These are phyloP conservation scores for Phalacrocorax pelagicus DNA, from an alignment of 2,113 vertebrate genomes.

Conservation along the genomic window DNA sequence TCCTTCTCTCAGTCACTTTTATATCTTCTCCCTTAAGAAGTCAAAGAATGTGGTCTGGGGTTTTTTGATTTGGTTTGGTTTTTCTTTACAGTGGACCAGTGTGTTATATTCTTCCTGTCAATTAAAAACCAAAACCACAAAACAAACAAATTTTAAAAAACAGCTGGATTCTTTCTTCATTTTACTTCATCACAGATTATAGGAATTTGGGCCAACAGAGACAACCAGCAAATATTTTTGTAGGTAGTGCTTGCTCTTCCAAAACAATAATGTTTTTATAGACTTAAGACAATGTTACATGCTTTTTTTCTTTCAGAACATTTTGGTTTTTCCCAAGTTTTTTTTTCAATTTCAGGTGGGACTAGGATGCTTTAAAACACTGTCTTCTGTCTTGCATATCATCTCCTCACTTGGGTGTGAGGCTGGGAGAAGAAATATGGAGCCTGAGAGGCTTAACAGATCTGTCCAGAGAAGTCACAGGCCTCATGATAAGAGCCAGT, in stretches of 20 bases:
- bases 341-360: neutral
- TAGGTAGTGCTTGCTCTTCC: neutral
- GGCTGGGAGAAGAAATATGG: neutral
- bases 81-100: neutral
- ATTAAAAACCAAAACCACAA: neutral
- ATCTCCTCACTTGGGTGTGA: neutral
- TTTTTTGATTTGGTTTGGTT: fast-evolving
- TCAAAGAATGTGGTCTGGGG: neutral
- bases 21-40: neutral
- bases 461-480: neutral
- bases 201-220: neutral
- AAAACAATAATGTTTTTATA: neutral
- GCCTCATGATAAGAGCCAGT: neutral
- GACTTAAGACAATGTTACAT: neutral
- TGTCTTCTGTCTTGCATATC: neutral
- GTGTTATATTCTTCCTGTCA: neutral
- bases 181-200: neutral
- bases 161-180: neutral
- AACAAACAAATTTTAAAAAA: neutral
- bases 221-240: neutral
- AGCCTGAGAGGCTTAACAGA: neutral
- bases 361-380: neutral
- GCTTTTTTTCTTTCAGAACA: neutral
- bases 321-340: no score
- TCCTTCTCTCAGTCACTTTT: neutral